phyloP scores from a whole-genome alignment of 1,140 invertebrate species.

The Globodera rostochiensis region DNA sequence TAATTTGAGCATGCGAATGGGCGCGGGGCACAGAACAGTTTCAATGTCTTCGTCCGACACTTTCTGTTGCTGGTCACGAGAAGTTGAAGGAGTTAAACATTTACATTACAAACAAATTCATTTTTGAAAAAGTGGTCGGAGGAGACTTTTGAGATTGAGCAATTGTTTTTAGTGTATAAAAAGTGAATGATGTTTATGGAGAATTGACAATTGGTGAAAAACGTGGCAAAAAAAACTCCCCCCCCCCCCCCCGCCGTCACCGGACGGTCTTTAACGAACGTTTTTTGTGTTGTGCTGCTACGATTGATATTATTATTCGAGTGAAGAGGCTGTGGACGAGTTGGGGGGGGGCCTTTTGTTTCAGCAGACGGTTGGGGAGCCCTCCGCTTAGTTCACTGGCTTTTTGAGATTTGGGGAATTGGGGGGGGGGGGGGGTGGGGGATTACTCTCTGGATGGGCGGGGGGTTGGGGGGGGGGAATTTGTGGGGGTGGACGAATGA shows the following conservation, averaged over 20 bases:
- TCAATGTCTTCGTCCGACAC: too few relatives aligned
- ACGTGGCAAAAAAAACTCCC: too few relatives aligned
- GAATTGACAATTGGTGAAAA: too few relatives aligned
- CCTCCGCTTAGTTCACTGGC: background rate
- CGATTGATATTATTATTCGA: background rate
- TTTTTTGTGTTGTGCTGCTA: background rate
- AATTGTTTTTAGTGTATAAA: too few relatives aligned
- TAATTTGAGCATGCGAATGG: too few relatives aligned
- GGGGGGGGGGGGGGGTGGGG: background rate
- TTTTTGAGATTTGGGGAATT: background rate
- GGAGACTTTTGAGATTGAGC: too few relatives aligned
- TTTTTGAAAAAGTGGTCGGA: too few relatives aligned
- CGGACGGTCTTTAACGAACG: background rate
- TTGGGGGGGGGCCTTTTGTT: background rate
- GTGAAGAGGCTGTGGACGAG: background rate
- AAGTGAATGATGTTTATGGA: too few relatives aligned
- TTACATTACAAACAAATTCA: too few relatives aligned
- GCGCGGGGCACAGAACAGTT: too few relatives aligned
- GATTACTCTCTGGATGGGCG: background rate
- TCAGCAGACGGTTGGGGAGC: background rate
- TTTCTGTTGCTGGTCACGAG: too few relatives aligned
- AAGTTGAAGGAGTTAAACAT: too few relatives aligned
- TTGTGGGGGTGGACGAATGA: background rate
- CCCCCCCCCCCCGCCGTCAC: background rate
- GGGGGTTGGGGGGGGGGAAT: background rate